Evolutionary conservation across 1,140 invertebrate genomes (phyloP).

Genomic region (Zaprionus ornatus): DNA sequence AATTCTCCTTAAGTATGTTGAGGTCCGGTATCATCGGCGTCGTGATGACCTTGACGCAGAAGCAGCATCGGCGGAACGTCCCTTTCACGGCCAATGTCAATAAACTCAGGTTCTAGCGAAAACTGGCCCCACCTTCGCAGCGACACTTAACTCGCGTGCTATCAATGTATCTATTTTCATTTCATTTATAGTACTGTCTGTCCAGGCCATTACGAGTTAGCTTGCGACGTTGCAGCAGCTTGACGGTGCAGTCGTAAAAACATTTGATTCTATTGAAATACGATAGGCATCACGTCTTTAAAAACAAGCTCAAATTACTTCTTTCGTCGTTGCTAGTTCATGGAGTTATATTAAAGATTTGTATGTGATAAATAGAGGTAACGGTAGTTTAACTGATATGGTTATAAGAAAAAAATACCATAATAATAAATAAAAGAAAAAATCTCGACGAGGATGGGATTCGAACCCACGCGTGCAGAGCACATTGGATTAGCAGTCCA

Average conservation of each 20-base stretch:
- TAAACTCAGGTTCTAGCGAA: slow-evolving; percentile 70
- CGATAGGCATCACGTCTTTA: slow-evolving; percentile 60
- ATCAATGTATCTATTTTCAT: slow-evolving; percentile 79
- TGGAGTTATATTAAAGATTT: background rate
- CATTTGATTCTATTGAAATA: slow-evolving; percentile 63
- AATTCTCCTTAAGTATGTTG: slow-evolving; percentile 42
- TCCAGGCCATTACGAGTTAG: slow-evolving; percentile 33
- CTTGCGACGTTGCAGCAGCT: slow-evolving; percentile 9
- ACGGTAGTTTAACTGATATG: background rate
- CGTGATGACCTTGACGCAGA: slow-evolving; percentile 56
- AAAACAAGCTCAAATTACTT: slow-evolving; percentile 20
- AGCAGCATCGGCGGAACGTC: slow-evolving; percentile 23
- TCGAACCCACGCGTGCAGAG: slow-evolving; percentile 93
- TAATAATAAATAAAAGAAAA: slow-evolving; percentile 9
- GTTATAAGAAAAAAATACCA: background rate
- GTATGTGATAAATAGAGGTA: background rate
- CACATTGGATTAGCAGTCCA: slow-evolving; percentile 91
- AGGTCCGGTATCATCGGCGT: slow-evolving; percentile 2
- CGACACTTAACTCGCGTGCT: slow-evolving; percentile 65
- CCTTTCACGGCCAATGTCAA: slow-evolving; percentile 59
- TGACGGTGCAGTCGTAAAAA: slow-evolving; percentile 49
- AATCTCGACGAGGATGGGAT: slow-evolving; percentile 92
- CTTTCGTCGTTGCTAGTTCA: background rate
- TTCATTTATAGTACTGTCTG: slow-evolving; percentile 59
- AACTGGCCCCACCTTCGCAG: slow-evolving; percentile 16